Percentiles rank a stretch among this genome's conserved stretches.
Evolutionary conservation across 64 coral and sea anemone genomes (phyloP).

Genomic region (Stichodactyla mertensii): DNA sequence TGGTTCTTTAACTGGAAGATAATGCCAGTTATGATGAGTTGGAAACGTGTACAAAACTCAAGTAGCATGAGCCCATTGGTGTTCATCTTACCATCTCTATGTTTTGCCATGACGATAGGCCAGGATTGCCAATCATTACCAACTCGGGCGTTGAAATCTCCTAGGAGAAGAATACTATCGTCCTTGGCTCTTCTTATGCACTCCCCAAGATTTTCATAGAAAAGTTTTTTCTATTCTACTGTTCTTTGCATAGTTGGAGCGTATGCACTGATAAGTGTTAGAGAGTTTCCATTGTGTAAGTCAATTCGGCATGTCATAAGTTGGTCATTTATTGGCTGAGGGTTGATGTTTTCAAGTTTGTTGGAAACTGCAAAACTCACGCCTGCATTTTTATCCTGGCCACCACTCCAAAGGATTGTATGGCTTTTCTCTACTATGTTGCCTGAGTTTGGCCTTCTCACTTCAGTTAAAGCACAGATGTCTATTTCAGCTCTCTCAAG

Average conservation of each 20-base stretch:
- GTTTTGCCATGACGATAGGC: too few species aligned
- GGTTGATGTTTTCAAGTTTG: slow-evolving; percentile 6
- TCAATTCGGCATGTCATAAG: neutral
- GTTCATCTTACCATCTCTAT: too few species aligned
- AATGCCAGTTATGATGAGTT: too few species aligned
- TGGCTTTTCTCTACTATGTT: slow-evolving; percentile 35
- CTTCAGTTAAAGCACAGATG: too few species aligned
- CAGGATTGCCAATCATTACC: too few species aligned
- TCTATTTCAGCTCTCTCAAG: too few species aligned
- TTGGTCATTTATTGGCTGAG: slow-evolving; percentile 26
- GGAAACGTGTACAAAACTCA: too few species aligned
- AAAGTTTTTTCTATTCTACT: slow-evolving; percentile 28
- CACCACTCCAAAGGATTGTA: slow-evolving; percentile 42
- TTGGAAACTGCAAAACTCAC: slow-evolving; percentile 32
- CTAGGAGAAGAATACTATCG: too few species aligned
- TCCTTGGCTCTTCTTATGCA: neutral
- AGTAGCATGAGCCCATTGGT: too few species aligned
- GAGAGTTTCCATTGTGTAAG: slow-evolving; percentile 2
- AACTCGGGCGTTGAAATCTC: too few species aligned
- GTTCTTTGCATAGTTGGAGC: slow-evolving; percentile 28
- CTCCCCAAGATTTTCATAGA: slow-evolving; percentile 29
- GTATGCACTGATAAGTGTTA: slow-evolving; percentile 29
- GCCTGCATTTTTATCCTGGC: slow-evolving; percentile 12
- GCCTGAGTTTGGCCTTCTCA: too few species aligned
- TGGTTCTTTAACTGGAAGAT: too few species aligned